Conservation (phyloP, 2,797 vertebrate species). For the Arctocebus calabarensis region DNA sequence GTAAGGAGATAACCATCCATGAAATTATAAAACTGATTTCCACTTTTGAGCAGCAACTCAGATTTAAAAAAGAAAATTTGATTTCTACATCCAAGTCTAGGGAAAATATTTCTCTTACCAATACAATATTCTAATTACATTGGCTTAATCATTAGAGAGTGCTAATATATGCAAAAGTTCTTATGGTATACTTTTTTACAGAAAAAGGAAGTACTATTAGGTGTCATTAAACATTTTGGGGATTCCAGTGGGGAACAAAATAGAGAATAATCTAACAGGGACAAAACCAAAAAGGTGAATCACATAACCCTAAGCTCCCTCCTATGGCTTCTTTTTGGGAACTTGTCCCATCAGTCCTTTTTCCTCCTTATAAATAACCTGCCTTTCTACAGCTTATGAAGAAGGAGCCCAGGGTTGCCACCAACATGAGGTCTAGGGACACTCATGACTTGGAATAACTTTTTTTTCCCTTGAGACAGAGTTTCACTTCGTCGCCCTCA, state of each 20-base stretch:
- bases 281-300: neutral
- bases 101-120: conserved; percentile 49
- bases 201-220: neutral
- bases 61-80: conserved; percentile 40
- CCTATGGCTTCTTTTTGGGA: neutral
- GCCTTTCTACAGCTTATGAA: neutral
- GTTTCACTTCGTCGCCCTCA: too few species aligned
- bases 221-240: conserved; percentile 40
- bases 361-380: neutral
- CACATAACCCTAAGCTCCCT: too few species aligned
- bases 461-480: too few species aligned
- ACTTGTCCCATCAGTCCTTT: neutral
- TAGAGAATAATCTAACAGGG: neutral
- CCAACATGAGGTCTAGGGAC: neutral
- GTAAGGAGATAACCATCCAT: conserved; percentile 47
- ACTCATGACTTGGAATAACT: neutral
- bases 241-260: neutral
- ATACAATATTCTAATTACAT: conserved; percentile 43
- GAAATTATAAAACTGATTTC: conserved; percentile 56
- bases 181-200: conserved; percentile 27
- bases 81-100: conserved; percentile 33
- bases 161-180: conserved; percentile 23
- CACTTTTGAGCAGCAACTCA: conserved; percentile 57
- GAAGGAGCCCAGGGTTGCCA: neutral
- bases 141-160: conserved; percentile 37